Conservation (phyloP, 1,140 invertebrate species). For the Acyrthosiphon pisum region DNA sequence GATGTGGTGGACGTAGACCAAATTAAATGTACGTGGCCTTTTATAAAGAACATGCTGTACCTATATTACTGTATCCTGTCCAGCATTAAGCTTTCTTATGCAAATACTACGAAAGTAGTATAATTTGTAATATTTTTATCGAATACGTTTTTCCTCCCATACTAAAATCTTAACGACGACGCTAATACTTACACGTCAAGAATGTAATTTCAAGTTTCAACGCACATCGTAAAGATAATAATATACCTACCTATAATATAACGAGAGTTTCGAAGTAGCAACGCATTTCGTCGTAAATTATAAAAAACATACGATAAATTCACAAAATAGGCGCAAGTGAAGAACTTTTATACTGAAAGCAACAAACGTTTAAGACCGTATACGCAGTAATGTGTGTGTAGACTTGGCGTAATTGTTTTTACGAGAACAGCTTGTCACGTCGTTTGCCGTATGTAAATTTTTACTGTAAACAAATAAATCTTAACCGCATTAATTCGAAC, state of each 20-base stretch:
- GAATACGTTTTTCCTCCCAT: not conserved
- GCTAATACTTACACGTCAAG: not conserved
- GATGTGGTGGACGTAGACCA: not conserved
- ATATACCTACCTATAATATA: no score
- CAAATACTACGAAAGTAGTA: not conserved
- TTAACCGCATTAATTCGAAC: not conserved
- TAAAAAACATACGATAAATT: not conserved
- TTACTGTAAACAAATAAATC: not conserved
- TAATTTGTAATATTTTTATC: constrained; percentile 8
- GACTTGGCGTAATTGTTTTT: not conserved
- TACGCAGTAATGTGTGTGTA: not conserved
- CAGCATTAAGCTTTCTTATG: not conserved
- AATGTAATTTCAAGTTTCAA: constrained; percentile 3
- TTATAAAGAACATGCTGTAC: no score
- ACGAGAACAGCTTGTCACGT: not conserved
- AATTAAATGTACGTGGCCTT: not conserved
- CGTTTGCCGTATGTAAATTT: not conserved
- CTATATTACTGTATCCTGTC: not conserved
- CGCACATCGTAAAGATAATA: not conserved
- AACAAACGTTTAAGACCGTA: not conserved
- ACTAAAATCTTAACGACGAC: not conserved
- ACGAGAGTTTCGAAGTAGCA: not conserved
- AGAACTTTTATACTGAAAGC: not conserved
- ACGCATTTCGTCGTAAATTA: not conserved
- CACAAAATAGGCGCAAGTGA: not conserved